Base-by-base conservation (phyloP, 2,888 invertebrate species). In the Rhynchonema sp. region DNA sequence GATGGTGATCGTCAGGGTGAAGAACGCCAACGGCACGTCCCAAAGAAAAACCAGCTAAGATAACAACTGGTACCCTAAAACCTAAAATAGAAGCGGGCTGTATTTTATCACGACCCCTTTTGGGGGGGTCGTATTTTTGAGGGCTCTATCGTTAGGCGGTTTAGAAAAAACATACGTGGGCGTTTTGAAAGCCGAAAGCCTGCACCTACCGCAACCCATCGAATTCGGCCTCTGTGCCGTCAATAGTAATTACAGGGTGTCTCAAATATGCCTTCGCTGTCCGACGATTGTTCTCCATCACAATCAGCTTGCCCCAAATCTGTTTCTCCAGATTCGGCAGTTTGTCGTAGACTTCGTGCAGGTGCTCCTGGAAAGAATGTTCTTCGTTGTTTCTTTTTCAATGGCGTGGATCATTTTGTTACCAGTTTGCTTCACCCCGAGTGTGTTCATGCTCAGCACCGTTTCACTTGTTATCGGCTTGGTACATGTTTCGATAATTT, bases 261-360 rank as follows among this genome's bases (percentile, higher is more conserved):
- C 63, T 29, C 1, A 63, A 56, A 28, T 63, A 63, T 22, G 63
- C 63, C 56, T 63, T 63, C 17, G 62, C 62, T 3, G 62, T 63
- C 3, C 63, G 58, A 9, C 52, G 3, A 46, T 60, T 60, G n/a
- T 49, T 27, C 54, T 63, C 63, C 63, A 63, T 63, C 23, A 62
- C 61, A 25, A 63, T 60, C 30, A 63, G 56, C 49, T 63, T 63
- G 30, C 63, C 63, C 63, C 63, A 63, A 23, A 63, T 63, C 28
- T 63, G 62, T 28, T 65, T 56, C 55, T 66, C 66, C 55, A 66
- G 61, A 20, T 60, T 62, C n/a, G 59, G 30, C 56, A 66, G 56
- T 58, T 66, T 66, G 28, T 52, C 55, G 56, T 62, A 61, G 22
- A 66, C 64, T 55, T 66, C 66, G 26, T 28, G n/a, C 30, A 66